These are phyloP conservation scores for Puffinus mauretanicus DNA, from an alignment of 2,113 vertebrate genomes.

Conservation along the genomic window DNA sequence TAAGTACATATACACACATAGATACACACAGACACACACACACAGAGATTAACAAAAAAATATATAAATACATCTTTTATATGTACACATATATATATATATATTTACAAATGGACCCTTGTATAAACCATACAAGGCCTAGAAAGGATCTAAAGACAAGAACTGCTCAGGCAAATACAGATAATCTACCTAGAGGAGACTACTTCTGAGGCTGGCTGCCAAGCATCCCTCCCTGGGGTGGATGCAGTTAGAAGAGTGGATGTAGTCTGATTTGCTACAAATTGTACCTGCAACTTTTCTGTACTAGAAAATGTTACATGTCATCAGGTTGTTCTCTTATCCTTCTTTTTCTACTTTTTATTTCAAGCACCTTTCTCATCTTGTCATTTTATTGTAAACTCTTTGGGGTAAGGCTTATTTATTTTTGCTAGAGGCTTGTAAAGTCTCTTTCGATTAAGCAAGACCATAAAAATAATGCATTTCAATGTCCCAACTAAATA, in stretches of 20 bases:
- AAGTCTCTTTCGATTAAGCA: neutral
- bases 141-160: neutral
- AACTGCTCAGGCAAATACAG: neutral
- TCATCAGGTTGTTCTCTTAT: neutral
- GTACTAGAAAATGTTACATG: neutral
- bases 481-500: neutral
- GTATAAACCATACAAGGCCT: neutral
- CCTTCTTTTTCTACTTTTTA: neutral
- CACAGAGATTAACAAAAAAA: neutral
- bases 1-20: neutral
- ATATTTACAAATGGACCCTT: neutral
- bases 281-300: neutral
- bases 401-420: neutral
- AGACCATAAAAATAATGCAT: neutral
- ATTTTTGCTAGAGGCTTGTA: neutral
- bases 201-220: neutral
- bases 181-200: neutral
- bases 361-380: neutral
- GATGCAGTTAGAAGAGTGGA: neutral
- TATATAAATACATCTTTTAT: neutral
- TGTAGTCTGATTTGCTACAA: neutral
- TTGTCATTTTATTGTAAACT: neutral
- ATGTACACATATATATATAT: neutral
- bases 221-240: neutral
- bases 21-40: neutral